Conservation (phyloP, 1,140 invertebrate genomes). For the Drosophila nebulosa region DNA sequence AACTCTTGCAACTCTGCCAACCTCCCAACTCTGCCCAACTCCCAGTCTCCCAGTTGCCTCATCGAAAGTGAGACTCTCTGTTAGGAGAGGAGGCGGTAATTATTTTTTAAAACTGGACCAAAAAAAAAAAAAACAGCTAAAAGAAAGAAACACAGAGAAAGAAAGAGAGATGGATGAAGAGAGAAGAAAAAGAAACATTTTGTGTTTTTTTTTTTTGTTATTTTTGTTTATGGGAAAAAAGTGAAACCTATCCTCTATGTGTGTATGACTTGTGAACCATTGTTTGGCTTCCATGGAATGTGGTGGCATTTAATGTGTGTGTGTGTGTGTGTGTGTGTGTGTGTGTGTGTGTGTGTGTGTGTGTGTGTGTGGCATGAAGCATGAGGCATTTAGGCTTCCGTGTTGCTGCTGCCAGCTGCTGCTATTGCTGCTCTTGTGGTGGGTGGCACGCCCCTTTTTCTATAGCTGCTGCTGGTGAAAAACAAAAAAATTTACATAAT, state of each 20-base stretch:
- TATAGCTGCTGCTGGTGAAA: background rate
- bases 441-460: conserved; percentile 11
- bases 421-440: background rate
- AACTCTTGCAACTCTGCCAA: background rate
- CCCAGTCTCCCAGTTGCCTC: conserved; percentile 2
- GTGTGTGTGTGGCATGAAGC: background rate
- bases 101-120: conserved; percentile 15
- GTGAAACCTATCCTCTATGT: conserved; percentile 6
- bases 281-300: conserved; percentile 10
- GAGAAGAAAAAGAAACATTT: background rate
- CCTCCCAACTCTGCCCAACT: background rate
- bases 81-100: conserved; percentile 3
- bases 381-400: conserved; percentile 7
- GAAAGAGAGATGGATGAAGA: background rate
- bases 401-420: background rate
- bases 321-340: background rate
- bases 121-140: background rate
- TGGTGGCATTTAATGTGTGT: conserved; percentile 5
- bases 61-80: conserved; percentile 11
- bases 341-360: background rate
- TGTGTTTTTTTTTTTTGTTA: background rate
- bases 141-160: background rate
- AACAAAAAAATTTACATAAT: conserved; percentile 5
- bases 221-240: conserved; percentile 7
- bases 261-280: conserved; percentile 7